phyloP scores from a whole-genome alignment of 2,113 vertebrate species.

The Psettodes erumei region DNA sequence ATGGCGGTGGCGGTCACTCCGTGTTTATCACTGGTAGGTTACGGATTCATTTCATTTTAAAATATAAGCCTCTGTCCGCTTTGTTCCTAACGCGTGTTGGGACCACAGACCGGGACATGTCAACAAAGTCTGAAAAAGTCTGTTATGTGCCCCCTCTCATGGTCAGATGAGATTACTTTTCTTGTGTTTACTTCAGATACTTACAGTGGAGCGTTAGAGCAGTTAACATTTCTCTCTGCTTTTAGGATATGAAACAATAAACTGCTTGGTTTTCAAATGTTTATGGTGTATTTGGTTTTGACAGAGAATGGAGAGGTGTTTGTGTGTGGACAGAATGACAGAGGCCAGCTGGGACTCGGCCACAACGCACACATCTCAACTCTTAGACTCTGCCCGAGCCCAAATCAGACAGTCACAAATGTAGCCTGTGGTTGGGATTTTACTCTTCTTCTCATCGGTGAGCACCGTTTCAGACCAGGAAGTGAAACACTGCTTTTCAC shows the following conservation, averaged over 20 bases:
- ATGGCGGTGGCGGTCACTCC: constrained; percentile 92
- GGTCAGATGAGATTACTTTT: background rate
- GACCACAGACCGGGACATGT: no score
- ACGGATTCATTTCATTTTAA: background rate
- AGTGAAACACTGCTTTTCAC: background rate
- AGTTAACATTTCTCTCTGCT: no score
- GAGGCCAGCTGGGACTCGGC: constrained; percentile 90
- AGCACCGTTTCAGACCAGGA: constrained; percentile 44
- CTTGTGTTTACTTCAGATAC: background rate
- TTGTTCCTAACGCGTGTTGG: background rate
- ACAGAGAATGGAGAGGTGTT: constrained; percentile 86
- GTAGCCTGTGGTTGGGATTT: constrained; percentile 97
- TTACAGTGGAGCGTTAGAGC: background rate
- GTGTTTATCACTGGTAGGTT: constrained; percentile 85
- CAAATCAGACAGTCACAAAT: constrained; percentile 79
- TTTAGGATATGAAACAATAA: background rate
- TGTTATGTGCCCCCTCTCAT: constrained; percentile 10
- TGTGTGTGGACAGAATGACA: constrained; percentile 91
- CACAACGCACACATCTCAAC: constrained; percentile 82
- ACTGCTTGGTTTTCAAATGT: background rate
- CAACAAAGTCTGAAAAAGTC: background rate
- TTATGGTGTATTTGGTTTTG: constrained; percentile 22
- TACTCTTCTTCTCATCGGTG: constrained; percentile 89
- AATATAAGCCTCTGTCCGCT: background rate
- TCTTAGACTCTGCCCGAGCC: constrained; percentile 82